Conservation (phyloP, 2,797 vertebrate genomes). For the Cyclura pinguis region DNA sequence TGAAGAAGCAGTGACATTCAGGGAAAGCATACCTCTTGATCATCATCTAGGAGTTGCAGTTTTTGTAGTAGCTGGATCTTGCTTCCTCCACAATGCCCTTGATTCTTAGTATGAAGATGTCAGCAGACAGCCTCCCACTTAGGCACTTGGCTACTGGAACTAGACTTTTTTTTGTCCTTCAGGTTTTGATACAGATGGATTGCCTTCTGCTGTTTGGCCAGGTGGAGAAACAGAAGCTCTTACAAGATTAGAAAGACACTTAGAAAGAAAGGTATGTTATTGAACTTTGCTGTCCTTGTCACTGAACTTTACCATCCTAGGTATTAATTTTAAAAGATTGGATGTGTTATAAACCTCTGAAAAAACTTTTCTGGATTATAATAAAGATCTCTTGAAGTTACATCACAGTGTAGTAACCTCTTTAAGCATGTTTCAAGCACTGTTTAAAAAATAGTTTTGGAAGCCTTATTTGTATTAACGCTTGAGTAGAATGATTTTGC, state of each 20-base stretch:
- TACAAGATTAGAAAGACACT: constrained; percentile 91
- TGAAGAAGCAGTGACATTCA: too few relatives aligned
- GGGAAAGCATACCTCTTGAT: too few relatives aligned
- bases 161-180: constrained; percentile 29
- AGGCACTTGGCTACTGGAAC: neutral
- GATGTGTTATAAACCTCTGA: neutral
- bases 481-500: neutral
- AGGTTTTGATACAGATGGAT: constrained; percentile 95
- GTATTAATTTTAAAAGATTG: neutral
- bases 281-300: constrained; percentile 1
- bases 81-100: neutral
- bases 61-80: neutral
- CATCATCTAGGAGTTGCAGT: neutral
- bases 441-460: neutral
- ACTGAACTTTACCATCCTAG: neutral
- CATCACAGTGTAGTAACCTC: neutral
- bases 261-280: constrained; percentile 91
- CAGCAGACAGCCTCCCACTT: neutral
- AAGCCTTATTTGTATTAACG: neutral
- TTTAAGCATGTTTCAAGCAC: neutral
- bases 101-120: neutral
- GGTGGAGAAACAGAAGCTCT: constrained; percentile 96
- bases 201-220: constrained; percentile 92
- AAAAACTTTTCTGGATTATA: neutral
- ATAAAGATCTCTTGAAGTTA: neutral